Base-by-base conservation (phyloP, 2,888 invertebrate genomes). In the Antheraea assamensis region DNA sequence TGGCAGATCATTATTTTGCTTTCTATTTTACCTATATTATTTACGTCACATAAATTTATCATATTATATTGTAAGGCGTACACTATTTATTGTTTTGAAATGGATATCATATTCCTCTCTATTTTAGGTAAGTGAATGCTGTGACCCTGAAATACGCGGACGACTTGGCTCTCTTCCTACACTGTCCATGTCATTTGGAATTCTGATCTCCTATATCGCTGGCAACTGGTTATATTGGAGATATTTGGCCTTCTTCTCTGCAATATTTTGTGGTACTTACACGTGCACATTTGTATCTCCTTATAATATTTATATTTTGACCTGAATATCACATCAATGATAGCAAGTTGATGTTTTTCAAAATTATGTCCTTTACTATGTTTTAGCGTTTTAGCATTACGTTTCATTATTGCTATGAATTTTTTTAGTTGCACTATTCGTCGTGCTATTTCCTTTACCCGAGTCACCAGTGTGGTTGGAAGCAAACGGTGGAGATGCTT, bases 401-500 rank as follows among this genome's bases (percentile, higher is more conserved):
- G 21, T 52, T 21, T 52, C 21, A 64, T 3, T 64, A 30, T 13
- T 64, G 15, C 30, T 30, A 21, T 64, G 61, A 58, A 5, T 15
- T 21, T 70, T 89, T 83, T 82, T 94, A 87, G 91, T 90, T 71
- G 84, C 95, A 0, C 83, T 96, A 52, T 92, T 96, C 73, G 70
- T 95, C 70, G 84, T 95, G 7, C 88, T 96, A 24, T 80, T 95
- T 0, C 95, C 95, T 0, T 88, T 96, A 64, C 96, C 96, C 0
- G 96, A 97, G 85, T 96, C 96, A 0, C 97, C 97, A 0, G 92
- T 95, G 21, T 96, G 95, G 95, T 82, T 95, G 19, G 89, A 92
- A 72, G 84, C 90, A 10, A 87, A 89, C 30, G 95, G 95, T 0
- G 79, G 89, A 49, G 95, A 95, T 75, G 82, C 92, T 0, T 92